Evolutionary conservation across 2,113 vertebrate species (phyloP).

Genomic region (Isurus oxyrinchus): DNA sequence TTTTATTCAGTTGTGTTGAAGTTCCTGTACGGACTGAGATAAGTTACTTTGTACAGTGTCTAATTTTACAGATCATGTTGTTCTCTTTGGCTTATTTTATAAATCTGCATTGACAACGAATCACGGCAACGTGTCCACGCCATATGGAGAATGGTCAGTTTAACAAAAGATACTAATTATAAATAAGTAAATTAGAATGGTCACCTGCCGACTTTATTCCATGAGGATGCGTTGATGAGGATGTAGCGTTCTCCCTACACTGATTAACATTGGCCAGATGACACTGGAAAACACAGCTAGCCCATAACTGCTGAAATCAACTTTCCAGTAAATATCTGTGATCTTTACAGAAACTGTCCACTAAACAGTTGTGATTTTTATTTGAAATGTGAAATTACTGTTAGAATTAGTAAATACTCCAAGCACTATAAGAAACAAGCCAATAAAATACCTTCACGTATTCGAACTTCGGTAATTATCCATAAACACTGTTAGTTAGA

Average conservation of each 20-base stretch:
- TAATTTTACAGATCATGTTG: not conserved
- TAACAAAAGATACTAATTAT: not conserved
- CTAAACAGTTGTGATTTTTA: not conserved
- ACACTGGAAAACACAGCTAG: not conserved
- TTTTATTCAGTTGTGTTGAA: not conserved
- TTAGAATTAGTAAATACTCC: not conserved
- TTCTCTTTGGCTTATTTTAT: conserved; percentile 24
- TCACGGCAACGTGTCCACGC: not conserved
- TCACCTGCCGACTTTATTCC: not conserved
- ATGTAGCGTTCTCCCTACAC: not conserved
- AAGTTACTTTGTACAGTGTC: not conserved
- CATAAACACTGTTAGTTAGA: not conserved
- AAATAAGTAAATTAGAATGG: not conserved
- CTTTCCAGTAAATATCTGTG: not conserved
- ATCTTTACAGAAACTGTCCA: not conserved
- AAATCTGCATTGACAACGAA: not conserved
- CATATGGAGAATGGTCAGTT: not conserved
- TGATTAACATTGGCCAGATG: not conserved
- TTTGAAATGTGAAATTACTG: not conserved
- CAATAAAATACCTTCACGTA: not conserved
- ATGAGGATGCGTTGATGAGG: not conserved
- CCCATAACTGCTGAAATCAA: no score
- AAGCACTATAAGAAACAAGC: not conserved
- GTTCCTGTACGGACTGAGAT: not conserved
- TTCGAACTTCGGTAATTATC: not conserved